These are phyloP conservation scores for Mirounga angustirostris DNA, from an alignment of 2,113 vertebrate genomes.

Conservation along the genomic window DNA sequence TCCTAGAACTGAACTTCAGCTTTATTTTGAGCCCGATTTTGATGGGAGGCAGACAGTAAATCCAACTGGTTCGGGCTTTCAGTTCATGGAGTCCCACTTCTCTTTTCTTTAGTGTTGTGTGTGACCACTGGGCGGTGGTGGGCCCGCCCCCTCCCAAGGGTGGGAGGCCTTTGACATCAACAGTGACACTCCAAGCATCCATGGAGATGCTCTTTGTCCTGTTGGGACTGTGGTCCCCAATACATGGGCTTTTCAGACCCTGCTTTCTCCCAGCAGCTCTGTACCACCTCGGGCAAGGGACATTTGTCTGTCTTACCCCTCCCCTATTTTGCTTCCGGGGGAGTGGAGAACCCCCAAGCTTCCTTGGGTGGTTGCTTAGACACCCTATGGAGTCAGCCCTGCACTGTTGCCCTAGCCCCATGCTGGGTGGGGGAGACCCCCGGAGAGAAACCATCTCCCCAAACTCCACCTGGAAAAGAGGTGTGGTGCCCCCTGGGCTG, in stretches of 20 bases:
- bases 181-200: not conserved
- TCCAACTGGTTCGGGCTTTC: not conserved
- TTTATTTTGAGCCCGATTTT: not conserved
- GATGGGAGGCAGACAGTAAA: not conserved
- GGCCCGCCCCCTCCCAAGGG: too few species aligned
- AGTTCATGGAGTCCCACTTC: not conserved
- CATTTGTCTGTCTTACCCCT: not conserved
- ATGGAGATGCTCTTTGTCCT: not conserved
- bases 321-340: not conserved
- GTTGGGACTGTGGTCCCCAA: too few species aligned
- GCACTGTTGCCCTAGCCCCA: rapidly evolving
- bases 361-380: not conserved
- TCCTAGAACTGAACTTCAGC: not conserved
- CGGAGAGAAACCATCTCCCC: not conserved
- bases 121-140: not conserved
- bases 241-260: not conserved
- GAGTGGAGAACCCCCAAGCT: not conserved
- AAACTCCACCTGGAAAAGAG: too few species aligned
- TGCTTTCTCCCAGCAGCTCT: not conserved
- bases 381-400: not conserved
- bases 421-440: not conserved
- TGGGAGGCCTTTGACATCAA: not conserved
- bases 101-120: not conserved
- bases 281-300: not conserved
- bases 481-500: not conserved